phyloP scores from a whole-genome alignment of 2,888 invertebrate genomes.

The Tenthredo scrophulariae region DNA sequence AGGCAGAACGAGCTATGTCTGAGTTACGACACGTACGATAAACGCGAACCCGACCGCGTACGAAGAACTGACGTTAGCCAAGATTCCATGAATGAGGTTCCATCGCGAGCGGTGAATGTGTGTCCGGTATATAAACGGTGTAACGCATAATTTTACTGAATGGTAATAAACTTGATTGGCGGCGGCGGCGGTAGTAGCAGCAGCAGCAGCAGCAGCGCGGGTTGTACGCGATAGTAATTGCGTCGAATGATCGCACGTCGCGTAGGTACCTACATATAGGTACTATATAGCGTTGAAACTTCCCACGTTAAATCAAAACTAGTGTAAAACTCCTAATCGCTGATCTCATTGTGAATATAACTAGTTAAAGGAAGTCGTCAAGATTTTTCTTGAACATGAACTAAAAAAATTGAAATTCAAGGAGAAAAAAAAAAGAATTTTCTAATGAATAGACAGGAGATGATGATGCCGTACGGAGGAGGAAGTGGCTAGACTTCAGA shows the following conservation, averaged over 20 bases:
- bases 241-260: background rate
- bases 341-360: slow-evolving; percentile 8
- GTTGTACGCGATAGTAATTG: background rate
- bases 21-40: slow-evolving; percentile 17
- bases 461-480: slow-evolving; percentile 59
- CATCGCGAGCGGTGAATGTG: slow-evolving; percentile 6
- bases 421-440: background rate
- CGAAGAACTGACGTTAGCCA: slow-evolving; percentile 48
- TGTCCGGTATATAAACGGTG: slow-evolving; percentile 1
- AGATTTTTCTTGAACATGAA: background rate
- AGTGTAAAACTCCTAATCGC: background rate
- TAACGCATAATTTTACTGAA: slow-evolving; percentile 37
- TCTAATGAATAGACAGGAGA: background rate
- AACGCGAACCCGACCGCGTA: slow-evolving; percentile 20
- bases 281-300: slow-evolving; percentile 3
- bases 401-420: background rate
- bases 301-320: slow-evolving; percentile 23
- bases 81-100: slow-evolving; percentile 54
- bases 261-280: background rate
- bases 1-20: background rate
- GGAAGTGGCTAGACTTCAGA: slow-evolving; percentile 65
- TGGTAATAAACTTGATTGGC: slow-evolving; percentile 31
- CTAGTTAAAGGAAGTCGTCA: background rate
- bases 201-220: background rate
- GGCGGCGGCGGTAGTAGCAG: background rate